Evolutionary conservation across 1,140 invertebrate species (phyloP).

Genomic region (Ceratina australensis): DNA sequence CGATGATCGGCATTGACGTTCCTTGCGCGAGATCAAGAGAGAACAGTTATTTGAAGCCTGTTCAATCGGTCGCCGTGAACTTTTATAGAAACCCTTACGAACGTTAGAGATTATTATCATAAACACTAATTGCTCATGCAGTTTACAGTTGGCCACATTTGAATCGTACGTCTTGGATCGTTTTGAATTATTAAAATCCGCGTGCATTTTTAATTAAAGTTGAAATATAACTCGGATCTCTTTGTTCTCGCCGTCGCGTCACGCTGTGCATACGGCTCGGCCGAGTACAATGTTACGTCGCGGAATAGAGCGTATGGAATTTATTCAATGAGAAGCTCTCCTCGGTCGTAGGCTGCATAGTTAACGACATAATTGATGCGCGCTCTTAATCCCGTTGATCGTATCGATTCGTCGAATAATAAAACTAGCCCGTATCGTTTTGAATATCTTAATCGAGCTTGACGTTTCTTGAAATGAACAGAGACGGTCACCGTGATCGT

Average conservation of each 20-base stretch:
- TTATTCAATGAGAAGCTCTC: neutral
- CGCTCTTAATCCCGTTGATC: slow-evolving; percentile 30
- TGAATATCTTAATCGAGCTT: slow-evolving; percentile 37
- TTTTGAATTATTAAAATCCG: neutral
- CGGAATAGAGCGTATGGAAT: neutral
- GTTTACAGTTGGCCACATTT: neutral
- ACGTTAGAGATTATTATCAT: slow-evolving; percentile 6
- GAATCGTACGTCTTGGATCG: neutral
- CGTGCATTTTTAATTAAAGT: neutral
- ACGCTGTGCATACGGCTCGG: neutral
- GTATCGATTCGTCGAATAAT: slow-evolving; percentile 43
- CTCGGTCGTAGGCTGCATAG: slow-evolving; percentile 7
- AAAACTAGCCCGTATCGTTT: slow-evolving; percentile 39
- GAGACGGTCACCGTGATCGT: slow-evolving; percentile 35
- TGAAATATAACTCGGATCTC: neutral
- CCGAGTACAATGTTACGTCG: neutral
- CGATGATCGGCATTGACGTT: slow-evolving; percentile 45
- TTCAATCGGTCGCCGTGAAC: neutral
- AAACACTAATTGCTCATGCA: neutral
- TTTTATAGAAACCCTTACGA: slow-evolving; percentile 6
- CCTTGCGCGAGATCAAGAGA: slow-evolving; percentile 1
- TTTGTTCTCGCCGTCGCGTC: neutral
- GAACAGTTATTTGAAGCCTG: neutral
- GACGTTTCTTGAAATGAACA: slow-evolving; percentile 18
- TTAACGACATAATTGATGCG: slow-evolving; percentile 50